phyloP scores from a whole-genome alignment of 2,888 invertebrate genomes.

The Parnassius apollo region DNA sequence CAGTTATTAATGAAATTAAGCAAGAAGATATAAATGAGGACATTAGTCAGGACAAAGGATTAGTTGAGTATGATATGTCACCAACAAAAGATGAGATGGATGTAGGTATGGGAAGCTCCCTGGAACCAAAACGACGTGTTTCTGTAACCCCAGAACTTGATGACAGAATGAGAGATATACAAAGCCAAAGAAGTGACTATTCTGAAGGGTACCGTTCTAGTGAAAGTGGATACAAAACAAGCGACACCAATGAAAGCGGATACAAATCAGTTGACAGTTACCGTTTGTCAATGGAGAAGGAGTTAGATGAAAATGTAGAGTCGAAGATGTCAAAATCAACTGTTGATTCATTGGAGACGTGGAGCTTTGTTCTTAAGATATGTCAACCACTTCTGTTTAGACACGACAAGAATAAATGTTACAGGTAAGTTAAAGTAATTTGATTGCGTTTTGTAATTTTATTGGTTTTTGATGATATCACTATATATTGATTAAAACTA shows the following conservation, averaged over 20 bases:
- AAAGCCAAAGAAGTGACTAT: constrained; percentile 49
- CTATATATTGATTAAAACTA: too few relatives aligned
- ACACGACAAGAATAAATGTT: constrained; percentile 71
- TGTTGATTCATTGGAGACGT: constrained; percentile 64
- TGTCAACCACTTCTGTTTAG: constrained; percentile 72
- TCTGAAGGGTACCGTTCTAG: constrained; percentile 54
- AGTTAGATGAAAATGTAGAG: constrained; percentile 42
- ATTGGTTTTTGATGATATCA: too few relatives aligned
- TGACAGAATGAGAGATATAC: constrained; percentile 45
- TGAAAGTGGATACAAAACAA: constrained; percentile 51
- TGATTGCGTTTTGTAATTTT: not conserved
- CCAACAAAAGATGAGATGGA: constrained; percentile 46
- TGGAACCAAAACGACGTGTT: constrained; percentile 36
- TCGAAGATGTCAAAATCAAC: constrained; percentile 55
- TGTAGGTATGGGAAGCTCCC: too few relatives aligned
- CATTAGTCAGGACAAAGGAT: constrained; percentile 58
- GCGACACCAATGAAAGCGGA: constrained; percentile 49
- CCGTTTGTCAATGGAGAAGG: constrained; percentile 54
- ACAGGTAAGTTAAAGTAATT: constrained; percentile 52
- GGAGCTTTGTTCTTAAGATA: constrained; percentile 72
- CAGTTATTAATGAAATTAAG: constrained; percentile 72
- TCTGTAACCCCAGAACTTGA: constrained; percentile 67
- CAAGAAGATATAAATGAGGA: constrained; percentile 63
- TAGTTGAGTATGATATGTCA: constrained; percentile 72
- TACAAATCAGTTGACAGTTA: constrained; percentile 44